A percentile compares a stretch with the other conserved stretches of the same genome.
phyloP scores from a whole-genome alignment of 1,140 invertebrate genomes.

The Brachionus paranguensis region DNA sequence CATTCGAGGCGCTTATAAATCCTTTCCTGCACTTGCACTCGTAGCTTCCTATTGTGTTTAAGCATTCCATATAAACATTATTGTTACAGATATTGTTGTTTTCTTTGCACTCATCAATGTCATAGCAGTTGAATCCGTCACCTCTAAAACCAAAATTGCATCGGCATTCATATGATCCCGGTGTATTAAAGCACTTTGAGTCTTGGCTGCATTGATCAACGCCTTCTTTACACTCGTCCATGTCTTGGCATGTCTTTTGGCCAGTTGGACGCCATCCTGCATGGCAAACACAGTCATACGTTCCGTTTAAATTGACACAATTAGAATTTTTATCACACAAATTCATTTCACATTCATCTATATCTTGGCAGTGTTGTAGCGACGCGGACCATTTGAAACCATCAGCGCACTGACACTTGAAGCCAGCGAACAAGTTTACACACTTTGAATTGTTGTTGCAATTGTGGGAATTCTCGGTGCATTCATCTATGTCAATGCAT shows the following conservation, averaged over 20 bases:
- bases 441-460: conserved; percentile 3
- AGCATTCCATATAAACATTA: background rate
- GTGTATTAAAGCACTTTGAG: background rate
- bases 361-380: background rate
- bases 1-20: background rate
- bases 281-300: conserved; percentile 21
- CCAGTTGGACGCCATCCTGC: background rate
- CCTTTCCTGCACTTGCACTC: conserved; percentile 16
- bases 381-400: conserved; percentile 5
- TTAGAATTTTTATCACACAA: conserved; percentile 23
- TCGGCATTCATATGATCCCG: conserved; percentile 22
- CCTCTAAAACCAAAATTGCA: conserved; percentile 13
- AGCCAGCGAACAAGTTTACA: background rate
- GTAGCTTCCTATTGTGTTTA: conserved; percentile 9
- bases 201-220: background rate
- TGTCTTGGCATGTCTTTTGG: background rate
- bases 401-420: conserved; percentile 6
- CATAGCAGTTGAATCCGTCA: conserved; percentile 10
- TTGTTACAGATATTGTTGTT: background rate
- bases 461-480: background rate
- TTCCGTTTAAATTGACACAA: conserved; percentile 10
- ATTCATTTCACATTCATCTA: conserved; percentile 4
- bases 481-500: conserved; percentile 39
- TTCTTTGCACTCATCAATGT: conserved; percentile 23
- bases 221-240: conserved; percentile 21